Conservation (phyloP, 2,113 vertebrate genomes). For the Halcyon malimbica region DNA sequence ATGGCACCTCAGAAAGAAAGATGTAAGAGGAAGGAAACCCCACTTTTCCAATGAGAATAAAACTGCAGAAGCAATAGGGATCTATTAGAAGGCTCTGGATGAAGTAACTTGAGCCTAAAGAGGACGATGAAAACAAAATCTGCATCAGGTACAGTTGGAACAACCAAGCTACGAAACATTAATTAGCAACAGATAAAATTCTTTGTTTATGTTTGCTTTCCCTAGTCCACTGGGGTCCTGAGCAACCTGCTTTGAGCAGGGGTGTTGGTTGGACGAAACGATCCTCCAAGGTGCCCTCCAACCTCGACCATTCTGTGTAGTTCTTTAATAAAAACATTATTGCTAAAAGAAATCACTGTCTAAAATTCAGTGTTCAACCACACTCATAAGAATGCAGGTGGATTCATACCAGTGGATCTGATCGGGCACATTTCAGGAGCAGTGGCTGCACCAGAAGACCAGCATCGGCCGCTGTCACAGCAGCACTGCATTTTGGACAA, state of each 20-base stretch:
- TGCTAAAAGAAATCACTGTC: not conserved
- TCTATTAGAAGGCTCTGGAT: not conserved
- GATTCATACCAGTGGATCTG: constrained; percentile 84
- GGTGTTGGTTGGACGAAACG: not conserved
- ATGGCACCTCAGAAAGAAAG: not conserved
- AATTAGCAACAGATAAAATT: not conserved
- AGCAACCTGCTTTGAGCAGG: not conserved
- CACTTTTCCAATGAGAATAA: not conserved
- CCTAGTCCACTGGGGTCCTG: not conserved
- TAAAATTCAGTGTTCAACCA: not conserved
- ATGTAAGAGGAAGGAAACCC: not conserved
- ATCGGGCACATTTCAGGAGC: constrained; percentile 93
- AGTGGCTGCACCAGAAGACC: constrained; percentile 79
- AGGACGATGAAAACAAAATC: not conserved
- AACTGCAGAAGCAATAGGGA: not conserved
- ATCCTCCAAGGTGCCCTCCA: not conserved
- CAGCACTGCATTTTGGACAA: constrained; percentile 93
- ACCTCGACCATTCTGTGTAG: not conserved
- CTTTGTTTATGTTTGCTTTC: not conserved
- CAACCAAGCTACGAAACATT: not conserved
- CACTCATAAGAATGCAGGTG: rapidly evolving
- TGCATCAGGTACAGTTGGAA: not conserved
- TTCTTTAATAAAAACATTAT: not conserved
- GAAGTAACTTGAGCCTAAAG: not conserved
- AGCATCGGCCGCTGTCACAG: constrained; percentile 91